Conservation (phyloP, 2,888 invertebrate species). For the Amorpha juglandis region DNA sequence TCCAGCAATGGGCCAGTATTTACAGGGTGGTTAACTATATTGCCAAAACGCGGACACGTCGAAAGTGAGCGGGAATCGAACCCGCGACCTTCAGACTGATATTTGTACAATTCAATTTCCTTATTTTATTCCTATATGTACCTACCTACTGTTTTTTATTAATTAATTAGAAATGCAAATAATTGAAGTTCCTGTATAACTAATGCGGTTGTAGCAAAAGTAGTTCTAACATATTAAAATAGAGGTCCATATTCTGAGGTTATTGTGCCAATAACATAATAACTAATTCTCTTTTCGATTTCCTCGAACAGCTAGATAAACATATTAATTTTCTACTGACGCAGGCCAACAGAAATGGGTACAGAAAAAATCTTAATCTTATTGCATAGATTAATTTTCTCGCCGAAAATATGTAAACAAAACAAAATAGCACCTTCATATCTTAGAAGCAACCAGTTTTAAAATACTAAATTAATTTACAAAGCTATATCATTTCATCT, state of each 20-base stretch:
- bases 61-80: conserved; percentile 39
- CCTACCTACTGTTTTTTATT: background rate
- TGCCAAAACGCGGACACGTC: conserved; percentile 24
- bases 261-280: background rate
- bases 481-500: background rate
- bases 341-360: background rate
- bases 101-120: conserved; percentile 11
- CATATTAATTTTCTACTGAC: background rate
- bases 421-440: background rate
- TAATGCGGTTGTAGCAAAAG: too few relatives aligned
- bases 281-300: background rate
- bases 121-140: background rate
- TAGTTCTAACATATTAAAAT: background rate
- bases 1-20: too few relatives aligned
- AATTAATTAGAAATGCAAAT: background rate
- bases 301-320: background rate
- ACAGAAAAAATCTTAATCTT: background rate
- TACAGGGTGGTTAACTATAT: background rate
- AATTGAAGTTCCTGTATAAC: background rate
- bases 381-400: background rate
- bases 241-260: background rate
- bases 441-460: background rate
- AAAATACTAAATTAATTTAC: background rate
- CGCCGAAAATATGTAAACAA: background rate
- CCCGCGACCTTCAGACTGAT: conserved; percentile 30